These are phyloP conservation scores for Carollia perspicillata DNA, from an alignment of 2,113 vertebrate genomes.

Conservation along the genomic window DNA sequence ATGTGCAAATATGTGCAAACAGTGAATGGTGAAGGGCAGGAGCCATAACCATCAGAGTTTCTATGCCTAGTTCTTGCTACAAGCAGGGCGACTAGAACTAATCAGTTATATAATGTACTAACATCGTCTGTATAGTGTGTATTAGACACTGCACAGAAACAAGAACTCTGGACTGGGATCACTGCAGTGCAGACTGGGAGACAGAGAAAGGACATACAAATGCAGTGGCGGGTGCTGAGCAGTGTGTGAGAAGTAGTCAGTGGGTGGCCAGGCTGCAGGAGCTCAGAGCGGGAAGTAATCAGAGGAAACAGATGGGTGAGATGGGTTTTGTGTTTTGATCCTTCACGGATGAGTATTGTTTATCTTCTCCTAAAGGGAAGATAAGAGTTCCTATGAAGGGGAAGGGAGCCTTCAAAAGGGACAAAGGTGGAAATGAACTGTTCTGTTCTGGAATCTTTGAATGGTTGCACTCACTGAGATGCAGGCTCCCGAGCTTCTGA, in stretches of 20 bases:
- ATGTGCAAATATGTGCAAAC: background rate
- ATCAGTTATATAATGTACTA: background rate
- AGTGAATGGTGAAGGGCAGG: background rate
- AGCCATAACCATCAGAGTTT: background rate
- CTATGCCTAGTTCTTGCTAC: background rate
- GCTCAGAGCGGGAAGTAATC: background rate
- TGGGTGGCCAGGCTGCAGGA: background rate
- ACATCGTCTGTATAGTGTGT: background rate
- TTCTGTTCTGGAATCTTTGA: background rate
- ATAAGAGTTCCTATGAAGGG: background rate
- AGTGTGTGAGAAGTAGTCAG: background rate
- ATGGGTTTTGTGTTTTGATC: background rate
- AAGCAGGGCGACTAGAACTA: background rate
- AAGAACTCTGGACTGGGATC: background rate
- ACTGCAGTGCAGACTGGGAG: background rate
- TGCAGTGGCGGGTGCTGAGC: background rate
- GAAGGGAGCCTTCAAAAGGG: background rate
- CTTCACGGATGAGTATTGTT: background rate
- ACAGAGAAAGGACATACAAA: background rate
- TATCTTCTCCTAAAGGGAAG: background rate
- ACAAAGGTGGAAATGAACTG: background rate
- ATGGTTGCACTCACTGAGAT: background rate
- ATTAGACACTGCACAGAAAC: background rate
- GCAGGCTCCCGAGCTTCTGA: background rate
- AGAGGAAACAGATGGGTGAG: background rate